These are phyloP conservation scores for Melinaea menophilus DNA, from an alignment of 2,888 invertebrate species.

Conservation along the genomic window DNA sequence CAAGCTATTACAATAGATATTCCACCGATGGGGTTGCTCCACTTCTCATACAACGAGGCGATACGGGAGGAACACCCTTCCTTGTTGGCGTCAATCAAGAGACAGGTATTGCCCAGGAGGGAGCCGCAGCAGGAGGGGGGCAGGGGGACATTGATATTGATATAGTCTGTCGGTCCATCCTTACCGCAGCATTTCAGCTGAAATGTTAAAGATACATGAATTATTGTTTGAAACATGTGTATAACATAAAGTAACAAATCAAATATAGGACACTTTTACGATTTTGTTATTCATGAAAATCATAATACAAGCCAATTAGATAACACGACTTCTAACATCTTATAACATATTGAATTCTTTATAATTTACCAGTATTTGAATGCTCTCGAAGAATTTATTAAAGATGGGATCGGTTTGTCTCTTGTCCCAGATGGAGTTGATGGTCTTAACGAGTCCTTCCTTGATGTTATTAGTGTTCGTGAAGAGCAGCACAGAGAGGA, in stretches of 20 bases:
- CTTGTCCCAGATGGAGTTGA: conserved; percentile 51
- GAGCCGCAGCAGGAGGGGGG: conserved; percentile 71
- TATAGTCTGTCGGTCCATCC: conserved; percentile 56
- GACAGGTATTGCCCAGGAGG: conserved; percentile 53
- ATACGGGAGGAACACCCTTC: conserved; percentile 70
- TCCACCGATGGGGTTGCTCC: conserved; percentile 79
- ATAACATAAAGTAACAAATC: background rate
- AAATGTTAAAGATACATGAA: conserved; percentile 11
- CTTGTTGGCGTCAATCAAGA: conserved; percentile 49
- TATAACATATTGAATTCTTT: background rate
- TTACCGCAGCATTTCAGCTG: conserved; percentile 80
- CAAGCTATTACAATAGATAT: conserved; percentile 83
- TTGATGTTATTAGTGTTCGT: conserved; percentile 78
- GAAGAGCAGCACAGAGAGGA: conserved; percentile 82
- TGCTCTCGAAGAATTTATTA: conserved; percentile 76
- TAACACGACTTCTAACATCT: no score
- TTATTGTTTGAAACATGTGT: background rate
- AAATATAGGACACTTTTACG: no score
- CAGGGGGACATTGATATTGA: conserved; percentile 35
- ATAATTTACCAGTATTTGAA: conserved; percentile 78
- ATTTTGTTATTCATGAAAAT: no score
- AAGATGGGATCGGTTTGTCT: conserved; percentile 56
- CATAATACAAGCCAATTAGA: no score
- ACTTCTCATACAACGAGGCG: conserved; percentile 56
- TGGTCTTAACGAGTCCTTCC: conserved; percentile 63